Base-by-base conservation (phyloP, 37 sponge, comb jelly and placozoan genomes). In the Chondrosia reniformis region DNA sequence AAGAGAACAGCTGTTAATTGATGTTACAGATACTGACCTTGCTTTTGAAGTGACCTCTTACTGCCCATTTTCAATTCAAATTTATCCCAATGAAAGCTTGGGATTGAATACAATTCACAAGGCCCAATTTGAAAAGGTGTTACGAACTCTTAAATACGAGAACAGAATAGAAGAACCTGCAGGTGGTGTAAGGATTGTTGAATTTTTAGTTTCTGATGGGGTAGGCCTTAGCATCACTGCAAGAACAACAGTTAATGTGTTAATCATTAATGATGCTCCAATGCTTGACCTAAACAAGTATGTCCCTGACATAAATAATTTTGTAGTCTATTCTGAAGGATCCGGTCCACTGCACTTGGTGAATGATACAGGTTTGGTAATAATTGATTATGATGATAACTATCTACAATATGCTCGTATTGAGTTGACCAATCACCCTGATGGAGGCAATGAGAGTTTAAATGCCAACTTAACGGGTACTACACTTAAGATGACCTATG, bases 101-200 rank as follows among this genome's bases (percentile, higher is more conserved):
- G 76, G 71, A 0, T 5, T 25, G 1, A 10, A 4, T 17, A 80
- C 84, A 30, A 82, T 84, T 0, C 78, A 71, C 57, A 76, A 65
- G 40, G 62, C 74, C 1, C 84, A 80, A 76, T 95, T 88, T 76
- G 55, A 84, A 24, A 75, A 84, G 3, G 96, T 83, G 0, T 77
- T 95, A 13, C 46, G 82, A 39, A 84, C 82, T 22, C 56, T 83
- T 8, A 67, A 22, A 2, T 95, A 89, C 82, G 88, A 88, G 65
- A 95, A 95, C 84, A 78, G 76, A 32, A 76, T 95, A 10, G 89
- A 95, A 64, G 92, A 91, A 57, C 91, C 91, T n/a, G 49, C 55
- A 46, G 81, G 72, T 3, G 92, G 87, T 13, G 31, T 69, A 12
- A 73, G 96, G 24, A 72, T 76, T 0, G 39, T 95, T 34, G 71